A percentile compares a stretch with the other conserved stretches of the same genome.
These are phyloP conservation scores for Syngnathus typhle DNA, from an alignment of 2,113 vertebrate genomes.

Conservation along the genomic window DNA sequence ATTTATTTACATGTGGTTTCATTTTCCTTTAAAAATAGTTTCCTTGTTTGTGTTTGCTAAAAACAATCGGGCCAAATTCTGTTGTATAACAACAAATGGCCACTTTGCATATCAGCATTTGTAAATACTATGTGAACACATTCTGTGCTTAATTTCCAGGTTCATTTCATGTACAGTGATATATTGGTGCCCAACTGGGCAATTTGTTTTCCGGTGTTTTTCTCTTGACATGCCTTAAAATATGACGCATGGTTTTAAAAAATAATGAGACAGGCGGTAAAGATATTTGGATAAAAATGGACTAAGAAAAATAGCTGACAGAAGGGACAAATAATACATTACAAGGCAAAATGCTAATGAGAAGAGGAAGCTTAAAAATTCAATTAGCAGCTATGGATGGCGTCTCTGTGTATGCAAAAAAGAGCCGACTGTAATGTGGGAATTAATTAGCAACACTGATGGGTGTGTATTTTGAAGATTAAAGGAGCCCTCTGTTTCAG, in stretches of 20 bases:
- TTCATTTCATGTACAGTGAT: not conserved
- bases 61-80: not conserved
- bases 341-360: slow-evolving; percentile 50
- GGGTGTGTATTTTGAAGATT: not conserved
- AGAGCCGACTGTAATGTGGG: slow-evolving; percentile 33
- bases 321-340: slow-evolving; percentile 30
- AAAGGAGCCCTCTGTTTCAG: not conserved
- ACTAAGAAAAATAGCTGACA: slow-evolving; percentile 11
- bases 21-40: too few relatives aligned
- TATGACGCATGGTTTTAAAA: not conserved
- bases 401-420: slow-evolving; percentile 10
- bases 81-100: not conserved
- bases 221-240: not conserved
- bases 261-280: not conserved
- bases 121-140: too few relatives aligned
- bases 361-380: slow-evolving; percentile 12
- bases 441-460: slow-evolving; percentile 48
- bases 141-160: not conserved
- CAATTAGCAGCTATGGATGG: slow-evolving; percentile 1
- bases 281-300: not conserved
- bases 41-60: too few relatives aligned
- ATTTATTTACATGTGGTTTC: too few relatives aligned
- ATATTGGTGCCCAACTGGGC: not conserved
- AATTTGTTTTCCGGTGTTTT: not conserved
- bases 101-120: too few relatives aligned